A percentile compares a stretch with the other conserved stretches of the same genome.
Evolutionary conservation across 2,888 invertebrate genomes (phyloP).

Genomic region (Agrochola litura): DNA sequence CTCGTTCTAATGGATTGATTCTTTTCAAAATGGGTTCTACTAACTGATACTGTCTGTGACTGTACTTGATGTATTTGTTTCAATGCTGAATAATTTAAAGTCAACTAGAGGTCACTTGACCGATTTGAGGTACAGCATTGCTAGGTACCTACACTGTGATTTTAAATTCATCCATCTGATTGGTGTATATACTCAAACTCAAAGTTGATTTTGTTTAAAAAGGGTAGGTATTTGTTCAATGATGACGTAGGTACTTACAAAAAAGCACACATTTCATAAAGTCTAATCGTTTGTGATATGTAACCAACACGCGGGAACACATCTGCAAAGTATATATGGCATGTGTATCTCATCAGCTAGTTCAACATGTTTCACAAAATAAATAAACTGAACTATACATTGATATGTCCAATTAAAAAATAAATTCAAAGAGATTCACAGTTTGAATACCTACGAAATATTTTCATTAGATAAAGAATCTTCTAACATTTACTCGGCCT

Average conservation of each 20-base stretch:
- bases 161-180: neutral
- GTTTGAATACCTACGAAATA: constrained; percentile 34
- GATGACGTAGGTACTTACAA: neutral
- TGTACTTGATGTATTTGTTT: constrained; percentile 44
- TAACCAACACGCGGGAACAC: neutral
- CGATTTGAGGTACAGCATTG: neutral
- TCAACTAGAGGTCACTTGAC: neutral
- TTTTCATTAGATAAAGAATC: constrained; percentile 43
- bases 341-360: neutral
- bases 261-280: neutral
- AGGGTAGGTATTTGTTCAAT: neutral
- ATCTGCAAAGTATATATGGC: neutral
- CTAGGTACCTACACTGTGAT: no score
- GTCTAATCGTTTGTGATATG: neutral
- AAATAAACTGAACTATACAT: neutral
- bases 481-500: constrained; percentile 30
- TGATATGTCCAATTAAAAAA: constrained; percentile 23
- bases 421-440: constrained; percentile 24
- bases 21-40: constrained; percentile 56
- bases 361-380: neutral
- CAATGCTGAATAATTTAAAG: constrained; percentile 10
- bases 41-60: constrained; percentile 42
- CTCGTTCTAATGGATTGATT: constrained; percentile 65
- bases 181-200: neutral
- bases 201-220: neutral